These are phyloP conservation scores for Fopius arisanus DNA, from an alignment of 1,140 invertebrate species.

Conservation along the genomic window DNA sequence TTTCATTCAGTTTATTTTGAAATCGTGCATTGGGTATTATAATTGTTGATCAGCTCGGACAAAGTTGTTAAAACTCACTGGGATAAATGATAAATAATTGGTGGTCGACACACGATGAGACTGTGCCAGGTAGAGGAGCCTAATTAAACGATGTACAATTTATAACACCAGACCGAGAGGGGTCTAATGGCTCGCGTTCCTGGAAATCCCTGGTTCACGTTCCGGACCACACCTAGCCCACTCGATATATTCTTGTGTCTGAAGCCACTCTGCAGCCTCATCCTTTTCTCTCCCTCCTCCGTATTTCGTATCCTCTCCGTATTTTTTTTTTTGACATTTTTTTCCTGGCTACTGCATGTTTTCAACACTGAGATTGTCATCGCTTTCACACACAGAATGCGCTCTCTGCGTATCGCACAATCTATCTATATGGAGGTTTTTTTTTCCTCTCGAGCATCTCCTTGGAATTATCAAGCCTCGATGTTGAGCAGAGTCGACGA, in stretches of 20 bases:
- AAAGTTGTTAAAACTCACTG: slow-evolving; percentile 30
- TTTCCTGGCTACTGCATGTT: slow-evolving; percentile 11
- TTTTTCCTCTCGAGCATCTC: neutral
- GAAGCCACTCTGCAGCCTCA: slow-evolving; percentile 8
- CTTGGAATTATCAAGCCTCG: neutral
- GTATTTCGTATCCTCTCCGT: neutral
- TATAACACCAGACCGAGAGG: slow-evolving; percentile 62
- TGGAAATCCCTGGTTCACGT: slow-evolving; percentile 59
- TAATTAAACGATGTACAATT: slow-evolving; percentile 68
- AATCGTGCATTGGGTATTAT: neutral
- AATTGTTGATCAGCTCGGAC: neutral
- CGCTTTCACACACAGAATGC: slow-evolving; percentile 43
- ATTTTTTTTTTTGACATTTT: slow-evolving; percentile 8
- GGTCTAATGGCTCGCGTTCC: slow-evolving; percentile 65
- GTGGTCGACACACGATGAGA: slow-evolving; percentile 44
- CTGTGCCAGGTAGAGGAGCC: slow-evolving; percentile 42
- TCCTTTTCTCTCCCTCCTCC: neutral
- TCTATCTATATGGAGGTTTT: slow-evolving; percentile 11
- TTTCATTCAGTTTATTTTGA: too few species aligned
- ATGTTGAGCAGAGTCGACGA: neutral
- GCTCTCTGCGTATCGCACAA: slow-evolving; percentile 28
- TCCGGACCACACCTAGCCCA: slow-evolving; percentile 62
- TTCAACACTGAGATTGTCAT: slow-evolving; percentile 47
- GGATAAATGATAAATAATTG: slow-evolving; percentile 61
- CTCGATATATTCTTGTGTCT: slow-evolving; percentile 13